Evolutionary conservation across 1,140 invertebrate species (phyloP).

Genomic region (Luehdorfia chinensis): DNA sequence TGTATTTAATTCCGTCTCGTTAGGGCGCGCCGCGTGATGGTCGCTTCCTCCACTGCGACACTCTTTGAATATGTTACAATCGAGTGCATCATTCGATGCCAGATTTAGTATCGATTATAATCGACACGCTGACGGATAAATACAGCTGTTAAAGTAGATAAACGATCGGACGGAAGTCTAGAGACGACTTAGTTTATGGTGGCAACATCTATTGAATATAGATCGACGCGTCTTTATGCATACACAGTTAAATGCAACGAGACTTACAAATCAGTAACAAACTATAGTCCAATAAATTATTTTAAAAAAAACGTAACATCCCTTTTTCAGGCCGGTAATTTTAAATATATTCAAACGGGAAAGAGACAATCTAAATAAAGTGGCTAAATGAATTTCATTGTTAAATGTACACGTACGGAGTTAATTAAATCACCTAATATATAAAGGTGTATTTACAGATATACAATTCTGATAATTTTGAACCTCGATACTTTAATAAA

Average conservation of each 20-base stretch:
- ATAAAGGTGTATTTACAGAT: too few species aligned
- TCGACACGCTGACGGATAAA: conserved; percentile 14
- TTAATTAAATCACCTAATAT: too few species aligned
- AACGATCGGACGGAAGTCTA: conserved; percentile 10
- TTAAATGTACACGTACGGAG: conserved; percentile 45
- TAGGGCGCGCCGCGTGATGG: conserved; percentile 51
- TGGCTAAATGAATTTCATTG: conserved; percentile 46
- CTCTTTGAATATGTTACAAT: conserved; percentile 43
- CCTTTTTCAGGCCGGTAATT: too few species aligned
- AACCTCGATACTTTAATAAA: too few species aligned
- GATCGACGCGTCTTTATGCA: background rate
- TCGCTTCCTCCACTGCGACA: conserved; percentile 55
- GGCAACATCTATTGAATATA: background rate
- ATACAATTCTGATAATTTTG: too few species aligned
- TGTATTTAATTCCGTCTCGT: conserved; percentile 68
- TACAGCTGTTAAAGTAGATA: conserved; percentile 2
- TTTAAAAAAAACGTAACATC: too few species aligned
- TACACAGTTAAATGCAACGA: background rate
- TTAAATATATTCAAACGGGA: conserved; percentile 31
- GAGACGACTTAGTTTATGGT: conserved; percentile 3
- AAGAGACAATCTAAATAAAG: conserved; percentile 55
- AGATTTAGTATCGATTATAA: conserved; percentile 18
- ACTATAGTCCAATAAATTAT: too few species aligned
- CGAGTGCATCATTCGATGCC: conserved; percentile 13
- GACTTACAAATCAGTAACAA: too few species aligned